Base-by-base conservation (phyloP, 2,113 vertebrate genomes). In the Notothenia coriiceps region DNA sequence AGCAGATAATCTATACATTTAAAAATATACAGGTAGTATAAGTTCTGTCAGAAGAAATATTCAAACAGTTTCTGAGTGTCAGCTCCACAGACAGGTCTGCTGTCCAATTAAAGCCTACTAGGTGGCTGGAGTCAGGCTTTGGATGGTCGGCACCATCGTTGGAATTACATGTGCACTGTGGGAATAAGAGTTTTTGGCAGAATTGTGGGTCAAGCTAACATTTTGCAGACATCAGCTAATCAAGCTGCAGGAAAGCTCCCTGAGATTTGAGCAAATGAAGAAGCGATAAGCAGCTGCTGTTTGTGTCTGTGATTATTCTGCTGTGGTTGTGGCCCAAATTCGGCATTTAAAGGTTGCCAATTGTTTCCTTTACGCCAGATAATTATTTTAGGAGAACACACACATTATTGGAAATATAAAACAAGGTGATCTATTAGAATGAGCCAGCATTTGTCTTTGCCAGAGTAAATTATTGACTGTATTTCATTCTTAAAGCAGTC, bases 281-380 rank as follows among this genome's bases (percentile, higher is more conserved):
- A 29, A 5, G 17, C 22, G 13, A 44, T 10, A 54, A 25, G 6
- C 33, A 68, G 50, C 66, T 20, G 50, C 66, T 52, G 70, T 52
- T 52, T 62, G 33, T 54, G n/a, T 59, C 10, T 60, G 20, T 52
- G 22, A 73, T 73, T 43, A 18, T 66, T 66, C 51, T 55, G 22
- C 70, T 40, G 46, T 6, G 4, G 25, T 2, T 51, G 22, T 20
- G 10, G 15, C 33, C 43, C 20, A 64, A 10, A 20, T 75, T 56
- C 52, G 15, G 43, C 59, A 29, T 54, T 52, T 61, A 50, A 25
- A 50, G 17, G 46, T 25, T 18, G 17, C 56, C 33, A 5, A 25
- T 35, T 6, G 52, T 57, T 55, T 46, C 54, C 40, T 9, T 56
- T 11, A 5, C 22, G 13, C 13, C 35, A 14, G 8, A 7, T 22